Conservation (phyloP, 1,140 invertebrate species). For the Diabrotica undecimpunctata region DNA sequence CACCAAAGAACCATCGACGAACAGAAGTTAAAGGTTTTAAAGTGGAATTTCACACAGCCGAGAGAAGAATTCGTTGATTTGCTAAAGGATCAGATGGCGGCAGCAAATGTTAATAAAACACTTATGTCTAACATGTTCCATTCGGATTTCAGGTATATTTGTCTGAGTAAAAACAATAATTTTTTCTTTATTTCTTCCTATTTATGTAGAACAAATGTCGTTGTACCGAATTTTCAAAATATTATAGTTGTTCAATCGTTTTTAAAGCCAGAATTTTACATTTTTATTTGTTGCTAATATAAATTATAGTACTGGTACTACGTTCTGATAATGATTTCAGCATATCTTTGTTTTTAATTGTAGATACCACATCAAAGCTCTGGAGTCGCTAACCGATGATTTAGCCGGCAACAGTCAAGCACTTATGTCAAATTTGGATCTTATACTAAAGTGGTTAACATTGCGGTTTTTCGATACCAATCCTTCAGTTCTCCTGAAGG, state of each 20-base stretch:
- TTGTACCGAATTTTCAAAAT: too few relatives aligned
- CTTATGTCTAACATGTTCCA: conserved; percentile 91
- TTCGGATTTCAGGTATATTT: conserved; percentile 73
- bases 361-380: conserved; percentile 92
- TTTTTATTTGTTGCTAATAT: too few relatives aligned
- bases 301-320: too few relatives aligned
- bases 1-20: conserved; percentile 90
- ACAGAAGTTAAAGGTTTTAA: conserved; percentile 85
- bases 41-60: conserved; percentile 95
- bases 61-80: conserved; percentile 91
- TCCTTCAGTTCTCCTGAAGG: conserved; percentile 92
- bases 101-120: conserved; percentile 80
- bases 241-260: too few relatives aligned
- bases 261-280: too few relatives aligned
- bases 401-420: conserved; percentile 71
- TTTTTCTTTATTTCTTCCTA: too few relatives aligned
- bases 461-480: conserved; percentile 97
- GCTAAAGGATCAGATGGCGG: conserved; percentile 86
- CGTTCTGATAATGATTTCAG: too few relatives aligned
- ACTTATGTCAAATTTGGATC: conserved; percentile 85
- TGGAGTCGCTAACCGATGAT: conserved; percentile 85
- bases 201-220: too few relatives aligned
- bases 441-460: conserved; percentile 95
- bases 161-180: too few relatives aligned
- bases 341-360: conserved; percentile 3